phyloP scores from a whole-genome alignment of 2,888 invertebrate genomes.

The Sympetrum striolatum region DNA sequence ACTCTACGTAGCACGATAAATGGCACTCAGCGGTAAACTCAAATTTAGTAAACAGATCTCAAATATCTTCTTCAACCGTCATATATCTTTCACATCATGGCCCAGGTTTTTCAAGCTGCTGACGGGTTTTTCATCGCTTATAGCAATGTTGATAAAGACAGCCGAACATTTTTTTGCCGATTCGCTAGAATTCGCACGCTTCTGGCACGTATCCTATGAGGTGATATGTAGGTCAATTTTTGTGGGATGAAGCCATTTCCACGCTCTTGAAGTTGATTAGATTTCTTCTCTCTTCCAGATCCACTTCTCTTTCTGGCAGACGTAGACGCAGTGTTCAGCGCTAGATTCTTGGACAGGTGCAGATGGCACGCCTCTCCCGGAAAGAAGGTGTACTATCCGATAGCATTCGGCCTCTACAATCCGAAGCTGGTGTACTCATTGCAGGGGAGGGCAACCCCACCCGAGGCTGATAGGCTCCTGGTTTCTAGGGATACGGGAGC shows the following conservation, averaged over 20 bases:
- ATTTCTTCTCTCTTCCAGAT: conserved; percentile 57
- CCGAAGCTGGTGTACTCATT: conserved; percentile 78
- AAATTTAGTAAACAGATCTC: too few species aligned
- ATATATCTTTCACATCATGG: too few species aligned
- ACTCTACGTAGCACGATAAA: too few species aligned
- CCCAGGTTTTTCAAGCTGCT: too few species aligned
- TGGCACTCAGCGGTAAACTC: too few species aligned
- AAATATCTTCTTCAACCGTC: too few species aligned
- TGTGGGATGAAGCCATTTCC: not conserved
- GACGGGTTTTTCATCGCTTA: too few species aligned
- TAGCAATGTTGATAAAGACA: too few species aligned
- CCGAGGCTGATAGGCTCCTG: conserved; percentile 74
- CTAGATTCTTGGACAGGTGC: conserved; percentile 72
- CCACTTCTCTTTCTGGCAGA: conserved; percentile 80
- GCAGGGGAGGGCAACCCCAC: conserved; percentile 72
- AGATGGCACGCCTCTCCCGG: conserved; percentile 59
- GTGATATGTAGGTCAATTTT: not conserved
- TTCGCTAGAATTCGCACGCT: too few species aligned
- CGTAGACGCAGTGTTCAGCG: conserved; percentile 78
- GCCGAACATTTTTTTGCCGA: too few species aligned
- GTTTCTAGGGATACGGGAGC: conserved; percentile 80
- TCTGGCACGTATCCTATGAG: too few species aligned
- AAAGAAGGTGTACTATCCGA: conserved; percentile 75
- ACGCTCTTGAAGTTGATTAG: not conserved
- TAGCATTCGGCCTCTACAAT: conserved; percentile 81